Base-by-base conservation (phyloP, 2,113 vertebrate genomes). In the Tympanuchus pallidicinctus region DNA sequence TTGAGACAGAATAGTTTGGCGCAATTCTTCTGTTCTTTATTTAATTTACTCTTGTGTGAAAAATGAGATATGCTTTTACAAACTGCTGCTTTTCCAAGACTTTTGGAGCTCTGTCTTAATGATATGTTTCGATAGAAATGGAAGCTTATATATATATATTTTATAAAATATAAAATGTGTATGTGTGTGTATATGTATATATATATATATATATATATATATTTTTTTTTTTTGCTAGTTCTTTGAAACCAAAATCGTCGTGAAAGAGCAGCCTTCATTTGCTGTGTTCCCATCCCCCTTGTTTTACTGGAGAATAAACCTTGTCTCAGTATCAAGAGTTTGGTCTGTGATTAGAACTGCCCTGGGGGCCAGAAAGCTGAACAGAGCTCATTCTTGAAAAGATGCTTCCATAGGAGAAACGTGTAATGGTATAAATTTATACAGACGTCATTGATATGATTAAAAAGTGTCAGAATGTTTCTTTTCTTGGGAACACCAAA, bases 41-140 rank as follows among this genome's bases (percentile, higher is more conserved):
- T 94, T 89, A 67, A 67, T 60, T 82, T 90, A 86, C 38, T 25
- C 32, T 69, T 70, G 28, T 73, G 78, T 64, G 90, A 90, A 90
- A 87, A 90, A 42, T 71, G 42, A 81, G 69, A 85, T 43, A 75
- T 87, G 73, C 43, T 70, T 82, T 94, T 92, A 75, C 19, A 22
- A 73, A 71, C 30, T 57, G 52, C 75, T 61, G 38, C 56, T 84
- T 94, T 94, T 72, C 28, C 11, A 80, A 72, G 70, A 43, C 70
- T 80, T 92, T 89, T 57, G 21, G 42, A 83, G 11, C 20, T 73
- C 60, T 83, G 66, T 94, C 40, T 81, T 85, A 90, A 64, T 86
- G 83, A 89, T 3, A 5, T 81, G 61, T 77, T 92, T 89, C 93
- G 81, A 90, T 74, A 85, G 71, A 93, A 94, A 32, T 2, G 5